Evolutionary conservation across 2,113 vertebrate genomes (phyloP).

Genomic region (Mus musculus): DNA sequence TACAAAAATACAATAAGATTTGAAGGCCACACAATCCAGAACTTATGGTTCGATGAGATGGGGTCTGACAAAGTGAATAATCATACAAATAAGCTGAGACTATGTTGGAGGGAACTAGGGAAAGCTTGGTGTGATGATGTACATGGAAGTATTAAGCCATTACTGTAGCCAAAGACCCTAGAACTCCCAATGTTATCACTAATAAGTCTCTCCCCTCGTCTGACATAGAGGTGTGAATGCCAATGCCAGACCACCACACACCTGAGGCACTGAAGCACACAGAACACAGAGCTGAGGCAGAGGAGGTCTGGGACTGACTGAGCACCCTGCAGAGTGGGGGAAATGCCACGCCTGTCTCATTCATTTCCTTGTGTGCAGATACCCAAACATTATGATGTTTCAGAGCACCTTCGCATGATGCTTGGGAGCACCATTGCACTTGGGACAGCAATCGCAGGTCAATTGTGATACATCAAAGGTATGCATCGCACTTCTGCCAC

Average conservation of each 20-base stretch:
- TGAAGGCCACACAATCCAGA: background rate
- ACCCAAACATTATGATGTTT: background rate
- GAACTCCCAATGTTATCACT: rapidly evolving
- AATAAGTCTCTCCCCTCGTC: rapidly evolving
- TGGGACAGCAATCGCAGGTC: too few relatives aligned
- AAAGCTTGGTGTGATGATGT: background rate
- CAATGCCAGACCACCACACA: background rate
- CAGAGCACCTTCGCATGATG: background rate
- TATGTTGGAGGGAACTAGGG: background rate
- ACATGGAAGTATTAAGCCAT: background rate
- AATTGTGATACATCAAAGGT: background rate
- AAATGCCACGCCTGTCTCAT: rapidly evolving
- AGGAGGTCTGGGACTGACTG: background rate
- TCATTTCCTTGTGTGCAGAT: rapidly evolving
- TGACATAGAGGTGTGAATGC: background rate
- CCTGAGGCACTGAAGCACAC: rapidly evolving
- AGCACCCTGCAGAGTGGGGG: background rate
- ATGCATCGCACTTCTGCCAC: too few relatives aligned
- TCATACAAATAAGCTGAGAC: background rate
- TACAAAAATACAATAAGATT: background rate
- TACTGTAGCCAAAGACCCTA: background rate
- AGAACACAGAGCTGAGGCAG: background rate
- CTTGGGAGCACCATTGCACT: background rate
- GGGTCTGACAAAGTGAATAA: background rate
- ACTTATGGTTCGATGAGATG: background rate